Conservation (phyloP, 2,797 vertebrate species). For the Poecilia gillii region DNA sequence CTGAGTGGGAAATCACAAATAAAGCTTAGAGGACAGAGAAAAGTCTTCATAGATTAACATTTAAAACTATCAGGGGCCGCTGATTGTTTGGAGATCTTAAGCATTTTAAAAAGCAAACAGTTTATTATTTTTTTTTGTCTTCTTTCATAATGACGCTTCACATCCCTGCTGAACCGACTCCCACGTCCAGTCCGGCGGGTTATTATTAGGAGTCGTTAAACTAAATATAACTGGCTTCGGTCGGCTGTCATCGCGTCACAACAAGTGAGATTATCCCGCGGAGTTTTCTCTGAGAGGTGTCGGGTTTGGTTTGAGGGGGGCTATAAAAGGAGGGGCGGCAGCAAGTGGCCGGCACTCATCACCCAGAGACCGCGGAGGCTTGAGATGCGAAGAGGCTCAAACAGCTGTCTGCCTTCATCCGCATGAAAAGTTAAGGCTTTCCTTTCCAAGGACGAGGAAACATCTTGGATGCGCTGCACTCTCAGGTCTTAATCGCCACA, state of each 20-base stretch:
- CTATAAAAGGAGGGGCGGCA: slow-evolving; percentile 66
- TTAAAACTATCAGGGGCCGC: not conserved
- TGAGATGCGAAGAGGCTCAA: slow-evolving; percentile 9
- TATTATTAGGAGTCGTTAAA: slow-evolving; percentile 62
- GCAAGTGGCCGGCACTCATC: slow-evolving; percentile 31
- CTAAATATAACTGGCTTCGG: slow-evolving; percentile 63
- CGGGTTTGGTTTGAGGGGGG: slow-evolving; percentile 31
- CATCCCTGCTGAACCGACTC: not conserved
- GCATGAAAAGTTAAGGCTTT: not conserved
- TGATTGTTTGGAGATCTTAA: not conserved
- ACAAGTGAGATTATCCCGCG: slow-evolving; percentile 49
- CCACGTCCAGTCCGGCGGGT: slow-evolving; percentile 14
- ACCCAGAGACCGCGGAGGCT: slow-evolving; percentile 46
- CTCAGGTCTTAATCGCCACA: slow-evolving; percentile 2
- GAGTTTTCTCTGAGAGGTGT: slow-evolving; percentile 47
- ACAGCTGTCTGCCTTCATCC: not conserved
- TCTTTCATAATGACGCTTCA: not conserved
- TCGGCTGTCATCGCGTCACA: slow-evolving; percentile 67
- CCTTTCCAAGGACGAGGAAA: slow-evolving; percentile 12
- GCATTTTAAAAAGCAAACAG: not conserved
- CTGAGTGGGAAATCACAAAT: not conserved
- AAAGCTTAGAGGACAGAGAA: not conserved
- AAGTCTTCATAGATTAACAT: not conserved
- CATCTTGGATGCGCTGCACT: not conserved
- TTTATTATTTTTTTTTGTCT: not conserved